Percentiles rank a stretch among this genome's conserved stretches.
Conservation (phyloP, 2,797 vertebrate species). For the Myiothlypis coronata region DNA sequence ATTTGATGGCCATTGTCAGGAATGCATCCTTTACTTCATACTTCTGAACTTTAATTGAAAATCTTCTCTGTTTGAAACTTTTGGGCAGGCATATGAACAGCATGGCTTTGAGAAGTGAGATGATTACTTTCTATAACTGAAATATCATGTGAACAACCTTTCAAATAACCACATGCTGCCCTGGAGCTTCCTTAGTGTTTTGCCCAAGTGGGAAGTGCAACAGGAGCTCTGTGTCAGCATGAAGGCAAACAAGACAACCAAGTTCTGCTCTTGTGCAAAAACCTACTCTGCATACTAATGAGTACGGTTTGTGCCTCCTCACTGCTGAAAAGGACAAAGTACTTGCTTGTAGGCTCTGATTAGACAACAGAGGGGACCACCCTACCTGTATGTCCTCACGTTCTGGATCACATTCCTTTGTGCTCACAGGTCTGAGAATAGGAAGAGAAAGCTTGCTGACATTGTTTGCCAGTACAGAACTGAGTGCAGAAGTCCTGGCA, state of each 20-base stretch:
- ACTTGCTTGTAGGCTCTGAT: neutral
- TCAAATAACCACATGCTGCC: neutral
- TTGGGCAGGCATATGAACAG: neutral
- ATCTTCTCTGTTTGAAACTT: neutral
- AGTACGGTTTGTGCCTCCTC: rapidly evolving
- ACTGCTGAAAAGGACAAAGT: neutral
- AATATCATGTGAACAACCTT: neutral
- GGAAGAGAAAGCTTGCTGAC: neutral
- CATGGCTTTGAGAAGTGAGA: neutral
- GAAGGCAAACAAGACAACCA: neutral
- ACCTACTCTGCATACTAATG: neutral
- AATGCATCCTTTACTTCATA: neutral
- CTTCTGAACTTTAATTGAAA: neutral
- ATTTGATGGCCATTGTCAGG: neutral
- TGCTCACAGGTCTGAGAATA: neutral
- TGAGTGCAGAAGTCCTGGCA: neutral
- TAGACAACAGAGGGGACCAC: neutral
- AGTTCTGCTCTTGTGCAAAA: neutral
- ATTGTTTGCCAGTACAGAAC: neutral
- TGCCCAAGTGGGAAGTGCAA: neutral
- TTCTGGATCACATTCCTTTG: neutral
- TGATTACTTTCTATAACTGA: neutral
- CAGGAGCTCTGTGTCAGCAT: neutral
- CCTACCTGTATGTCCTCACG: too few species aligned
- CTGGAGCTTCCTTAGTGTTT: neutral